Base-by-base conservation (phyloP, 2,888 invertebrate species). In the Rhogogaster chlorosoma region DNA sequence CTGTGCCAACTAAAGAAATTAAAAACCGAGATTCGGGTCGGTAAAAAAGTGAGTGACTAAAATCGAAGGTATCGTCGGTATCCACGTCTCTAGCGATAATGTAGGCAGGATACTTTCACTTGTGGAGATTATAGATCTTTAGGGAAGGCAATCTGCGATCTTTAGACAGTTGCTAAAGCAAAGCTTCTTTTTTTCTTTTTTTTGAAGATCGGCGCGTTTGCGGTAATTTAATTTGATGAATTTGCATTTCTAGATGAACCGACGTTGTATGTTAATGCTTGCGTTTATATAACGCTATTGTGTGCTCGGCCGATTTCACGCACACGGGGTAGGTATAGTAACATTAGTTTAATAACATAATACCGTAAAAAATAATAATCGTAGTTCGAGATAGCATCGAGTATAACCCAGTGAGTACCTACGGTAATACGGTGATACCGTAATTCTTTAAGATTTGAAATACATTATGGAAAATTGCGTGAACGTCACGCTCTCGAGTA, bases 401-500 rank as follows among this genome's bases (percentile, higher is more conserved):
- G n/a, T 49, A 26, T 49, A 49, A 29, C 18, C 32, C 18, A 77
- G 77, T 71, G 71, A 53, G 32, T 80, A 80, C n/a, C n/a, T n/a
- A n/a, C 78, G 57, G 78, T 80, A 80, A 80, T 38, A 57, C 26
- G 6, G 36, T 80, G 22, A 36, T 80, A 57, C 61, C 78, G 22
- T 80, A 57, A 57, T 61, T 57, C 18, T 49, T 80, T 38, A 80
- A 12, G 78, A 80, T 80, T 80, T 29, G 22, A 80, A 57, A 38
- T 80, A 80, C 78, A 36, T 80, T 80, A 80, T 61, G 78, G 49
- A 80, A 80, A 80, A 57, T 80, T 80, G 77, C 77, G 49, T 77
- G 45, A 49, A 49, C 77, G 77, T 77, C 77, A 77, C 77, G 77
- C 77, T 77, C 49, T 77, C n/a, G 77, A 38, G 71, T 71, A 77